Conservation (phyloP, 2,888 invertebrate species). For the Drosophila merina region DNA sequence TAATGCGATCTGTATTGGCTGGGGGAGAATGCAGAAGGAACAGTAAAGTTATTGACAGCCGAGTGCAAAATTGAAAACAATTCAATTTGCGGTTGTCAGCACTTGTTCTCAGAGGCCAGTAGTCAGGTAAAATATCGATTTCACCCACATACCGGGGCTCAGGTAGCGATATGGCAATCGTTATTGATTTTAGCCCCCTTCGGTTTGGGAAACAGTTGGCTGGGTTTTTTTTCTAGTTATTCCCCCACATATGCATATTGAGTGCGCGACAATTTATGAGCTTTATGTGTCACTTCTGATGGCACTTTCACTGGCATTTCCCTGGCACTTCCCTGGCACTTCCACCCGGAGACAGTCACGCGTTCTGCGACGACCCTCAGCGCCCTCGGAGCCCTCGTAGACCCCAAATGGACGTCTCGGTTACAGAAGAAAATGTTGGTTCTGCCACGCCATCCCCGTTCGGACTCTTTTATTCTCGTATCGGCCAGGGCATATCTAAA, state of each 20-base stretch:
- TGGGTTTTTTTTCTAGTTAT: neutral
- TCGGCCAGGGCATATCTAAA: slow-evolving; percentile 59
- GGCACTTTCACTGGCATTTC: slow-evolving; percentile 55
- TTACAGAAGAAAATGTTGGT: slow-evolving; percentile 45
- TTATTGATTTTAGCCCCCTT: slow-evolving; percentile 65
- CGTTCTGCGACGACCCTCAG: slow-evolving; percentile 40
- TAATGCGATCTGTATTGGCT: neutral
- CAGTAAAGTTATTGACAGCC: slow-evolving; percentile 7
- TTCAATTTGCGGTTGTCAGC: slow-evolving; percentile 34
- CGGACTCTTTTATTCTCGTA: slow-evolving; percentile 8
- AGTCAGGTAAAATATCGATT: slow-evolving; percentile 43
- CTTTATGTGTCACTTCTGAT: slow-evolving; percentile 77
- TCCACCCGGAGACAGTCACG: slow-evolving; percentile 44
- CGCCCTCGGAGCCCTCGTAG: slow-evolving; percentile 14
- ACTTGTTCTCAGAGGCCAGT: slow-evolving; percentile 1
- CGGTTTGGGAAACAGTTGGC: neutral
- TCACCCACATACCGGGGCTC: slow-evolving; percentile 32
- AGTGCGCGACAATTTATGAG: slow-evolving; percentile 74
- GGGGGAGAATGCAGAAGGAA: neutral
- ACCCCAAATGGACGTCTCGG: slow-evolving; percentile 65
- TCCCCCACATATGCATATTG: slow-evolving; percentile 57
- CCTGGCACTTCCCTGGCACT: slow-evolving; percentile 63
- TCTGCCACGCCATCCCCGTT: slow-evolving; percentile 20
- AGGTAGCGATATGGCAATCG: slow-evolving; percentile 51
- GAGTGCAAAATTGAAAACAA: slow-evolving; percentile 27